phyloP scores from a whole-genome alignment of 2,797 vertebrate species.

The Protonibea diacanthus region DNA sequence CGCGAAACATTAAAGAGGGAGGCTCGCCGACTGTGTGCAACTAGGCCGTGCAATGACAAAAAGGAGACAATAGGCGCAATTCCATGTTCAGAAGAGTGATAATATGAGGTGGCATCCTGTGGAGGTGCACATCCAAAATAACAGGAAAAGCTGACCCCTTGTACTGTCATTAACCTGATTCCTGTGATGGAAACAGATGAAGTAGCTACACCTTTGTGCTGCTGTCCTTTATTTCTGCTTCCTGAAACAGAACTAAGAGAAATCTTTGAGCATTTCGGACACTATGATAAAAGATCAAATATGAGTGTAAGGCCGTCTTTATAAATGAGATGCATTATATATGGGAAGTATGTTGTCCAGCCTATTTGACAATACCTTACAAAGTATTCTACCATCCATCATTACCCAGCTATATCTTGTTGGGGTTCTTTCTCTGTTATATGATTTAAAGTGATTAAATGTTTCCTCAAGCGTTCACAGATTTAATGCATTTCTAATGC shows the following conservation, averaged over 20 bases:
- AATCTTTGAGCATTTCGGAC: not conserved
- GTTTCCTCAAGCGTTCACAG: no score
- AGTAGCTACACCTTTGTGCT: not conserved
- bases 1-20: conserved; percentile 39
- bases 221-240: not conserved
- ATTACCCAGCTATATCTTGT: no score
- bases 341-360: not conserved
- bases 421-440: no score
- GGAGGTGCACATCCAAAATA: conserved; percentile 1
- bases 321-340: not conserved
- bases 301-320: no score
- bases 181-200: not conserved
- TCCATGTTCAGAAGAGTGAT: conserved; percentile 19
- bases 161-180: not conserved
- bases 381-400: not conserved
- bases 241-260: not conserved
- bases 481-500: no score
- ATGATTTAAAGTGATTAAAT: no score
- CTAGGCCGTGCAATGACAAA: not conserved
- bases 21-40: conserved; percentile 17
- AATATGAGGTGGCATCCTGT: conserved; percentile 13
- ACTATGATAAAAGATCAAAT: not conserved
- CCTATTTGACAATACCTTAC: not conserved
- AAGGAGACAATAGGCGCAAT: not conserved
- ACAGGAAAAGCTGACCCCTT: not conserved